Evolutionary conservation across 2,888 invertebrate species (phyloP), one percentile per base, ranked within the genome.

Genomic region (Campopleginae sp.): DNA sequence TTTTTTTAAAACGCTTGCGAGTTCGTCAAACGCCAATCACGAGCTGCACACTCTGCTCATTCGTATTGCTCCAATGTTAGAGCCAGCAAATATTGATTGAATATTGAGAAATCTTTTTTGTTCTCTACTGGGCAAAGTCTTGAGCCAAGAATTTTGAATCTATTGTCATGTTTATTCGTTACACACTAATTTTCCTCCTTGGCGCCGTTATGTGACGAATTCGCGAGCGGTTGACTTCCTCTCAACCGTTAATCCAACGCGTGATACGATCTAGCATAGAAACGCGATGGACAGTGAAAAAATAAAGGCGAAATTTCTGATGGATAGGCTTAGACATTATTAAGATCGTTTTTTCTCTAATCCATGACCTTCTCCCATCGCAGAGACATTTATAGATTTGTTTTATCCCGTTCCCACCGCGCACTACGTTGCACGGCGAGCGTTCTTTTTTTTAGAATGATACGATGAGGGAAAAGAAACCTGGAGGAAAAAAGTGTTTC

Each of bases 301-400:
- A 85, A 85, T 85, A 84, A 84, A 86, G 86, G 85, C 87, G 87
- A 66, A 71, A 76, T 75, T 63, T 87, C 74, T 84, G 88, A 89
- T 79, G 79, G n/a, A n/a, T 88, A 88, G 87, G 85, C 87, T 89
- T 90, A 91, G 89, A 88, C 83, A 90, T 86, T 89, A 88, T 88
- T 89, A 92, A 91, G 90, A 89, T 89, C 74, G 44, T 85, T 77
- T 71, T 61, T 48, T 78, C 38, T 76, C 70, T 72, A 23, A 66
- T 63, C 72, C 68, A 78, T 78, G 77, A 71, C 72, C 61, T 72
- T 63, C 65, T 70, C 65, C 61, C 27, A 48, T 71, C 54, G 71
- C 66, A 81, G 79, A 86, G 58, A 58, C 51, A 68, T 78, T 72
- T 74, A 75, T 70, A 70, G 31, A 58, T 79, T 84, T 79, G 61